Percentiles rank a stretch among this genome's conserved stretches.
These are phyloP conservation scores for Cairina moschata DNA, from an alignment of 2,113 vertebrate genomes.

Conservation along the genomic window DNA sequence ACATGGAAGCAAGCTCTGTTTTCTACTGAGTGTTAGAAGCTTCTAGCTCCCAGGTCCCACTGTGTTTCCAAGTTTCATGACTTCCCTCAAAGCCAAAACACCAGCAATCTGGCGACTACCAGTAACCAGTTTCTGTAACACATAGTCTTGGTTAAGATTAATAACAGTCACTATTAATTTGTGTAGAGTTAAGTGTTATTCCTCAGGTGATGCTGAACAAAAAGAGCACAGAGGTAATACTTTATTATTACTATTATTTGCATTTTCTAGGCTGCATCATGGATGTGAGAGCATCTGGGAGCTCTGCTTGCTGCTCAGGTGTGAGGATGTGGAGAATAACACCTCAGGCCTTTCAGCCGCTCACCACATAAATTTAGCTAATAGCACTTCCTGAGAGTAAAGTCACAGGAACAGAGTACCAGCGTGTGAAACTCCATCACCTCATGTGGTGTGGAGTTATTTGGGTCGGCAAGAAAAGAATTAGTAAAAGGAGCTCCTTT, in stretches of 20 bases:
- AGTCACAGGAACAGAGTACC: neutral
- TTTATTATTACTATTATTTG: neutral
- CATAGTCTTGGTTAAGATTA: neutral
- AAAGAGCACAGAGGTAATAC: neutral
- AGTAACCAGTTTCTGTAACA: neutral
- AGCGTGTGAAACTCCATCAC: neutral
- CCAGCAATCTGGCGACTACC: neutral
- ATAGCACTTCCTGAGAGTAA: neutral
- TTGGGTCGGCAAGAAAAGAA: neutral
- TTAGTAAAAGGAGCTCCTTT: neutral
- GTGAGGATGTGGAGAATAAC: neutral
- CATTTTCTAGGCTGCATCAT: neutral
- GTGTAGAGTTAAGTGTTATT: neutral
- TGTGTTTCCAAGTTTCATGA: neutral
- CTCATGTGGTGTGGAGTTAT: accelerated
- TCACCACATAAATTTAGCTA: accelerated
- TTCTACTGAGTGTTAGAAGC: neutral
- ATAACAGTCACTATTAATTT: neutral
- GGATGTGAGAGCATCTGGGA: neutral
- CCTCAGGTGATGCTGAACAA: neutral
- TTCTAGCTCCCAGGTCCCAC: neutral
- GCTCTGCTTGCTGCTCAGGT: neutral
- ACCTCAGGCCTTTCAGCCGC: neutral
- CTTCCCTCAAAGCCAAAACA: neutral
- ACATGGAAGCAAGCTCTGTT: neutral